Evolutionary conservation across 2,888 invertebrate genomes (phyloP).

Genomic region (Teleiodes luculella): DNA sequence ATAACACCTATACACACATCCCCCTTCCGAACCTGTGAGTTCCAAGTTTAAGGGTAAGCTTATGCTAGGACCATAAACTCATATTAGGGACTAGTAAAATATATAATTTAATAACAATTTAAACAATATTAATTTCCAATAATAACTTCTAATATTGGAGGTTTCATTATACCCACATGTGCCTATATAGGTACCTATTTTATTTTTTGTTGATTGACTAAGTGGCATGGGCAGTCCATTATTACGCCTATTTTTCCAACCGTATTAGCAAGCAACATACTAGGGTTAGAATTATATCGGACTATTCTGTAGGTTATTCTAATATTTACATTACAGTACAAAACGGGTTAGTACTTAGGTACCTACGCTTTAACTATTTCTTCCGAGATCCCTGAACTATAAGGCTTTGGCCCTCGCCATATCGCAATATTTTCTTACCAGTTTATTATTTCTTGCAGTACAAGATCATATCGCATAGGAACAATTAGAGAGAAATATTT

Average conservation of each 20-base stretch:
- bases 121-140: too few species aligned
- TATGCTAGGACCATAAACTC: too few species aligned
- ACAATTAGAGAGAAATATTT: too few species aligned
- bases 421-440: conserved; percentile 35
- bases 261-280: conserved; percentile 37
- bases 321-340: conserved; percentile 45
- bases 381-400: conserved; percentile 47
- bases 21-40: too few species aligned
- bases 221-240: not conserved
- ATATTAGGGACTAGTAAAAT: too few species aligned
- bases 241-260: not conserved
- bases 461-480: not conserved
- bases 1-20: too few species aligned
- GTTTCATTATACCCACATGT: too few species aligned
- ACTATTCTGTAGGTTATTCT: conserved; percentile 21
- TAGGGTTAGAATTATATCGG: conserved; percentile 19
- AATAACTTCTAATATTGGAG: too few species aligned
- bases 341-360: conserved; percentile 40
- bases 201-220: not conserved
- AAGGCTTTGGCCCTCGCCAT: conserved; percentile 61
- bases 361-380: conserved; percentile 31
- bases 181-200: too few species aligned
- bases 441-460: not conserved
- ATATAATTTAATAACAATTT: too few species aligned
- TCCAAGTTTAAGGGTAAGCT: too few species aligned